Percentiles rank a stretch among this genome's conserved stretches.
Evolutionary conservation across 2,888 invertebrate species (phyloP).

Genomic region (Beris morrisii): DNA sequence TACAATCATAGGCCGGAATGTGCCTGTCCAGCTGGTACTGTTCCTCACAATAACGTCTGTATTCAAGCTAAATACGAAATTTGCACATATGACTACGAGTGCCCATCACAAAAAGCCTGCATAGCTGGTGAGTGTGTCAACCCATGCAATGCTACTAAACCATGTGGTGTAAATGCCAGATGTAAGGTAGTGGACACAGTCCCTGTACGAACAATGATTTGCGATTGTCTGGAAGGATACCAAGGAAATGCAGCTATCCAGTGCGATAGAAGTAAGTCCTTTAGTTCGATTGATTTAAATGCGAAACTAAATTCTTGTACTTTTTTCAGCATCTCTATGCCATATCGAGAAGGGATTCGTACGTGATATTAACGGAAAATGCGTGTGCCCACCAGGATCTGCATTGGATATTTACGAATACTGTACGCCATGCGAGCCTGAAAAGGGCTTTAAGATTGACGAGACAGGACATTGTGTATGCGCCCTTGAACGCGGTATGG

Average conservation of each 20-base stretch:
- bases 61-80: slow-evolving; percentile 61
- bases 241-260: slow-evolving; percentile 83
- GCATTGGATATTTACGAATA: slow-evolving; percentile 76
- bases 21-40: slow-evolving; percentile 76
- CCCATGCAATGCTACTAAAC: slow-evolving; percentile 73
- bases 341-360: slow-evolving; percentile 70
- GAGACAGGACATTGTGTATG: slow-evolving; percentile 80
- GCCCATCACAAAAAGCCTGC: slow-evolving; percentile 81
- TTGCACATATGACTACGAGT: slow-evolving; percentile 79
- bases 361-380: slow-evolving; percentile 64
- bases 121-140: slow-evolving; percentile 80
- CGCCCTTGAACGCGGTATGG: slow-evolving; percentile 75
- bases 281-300: neutral
- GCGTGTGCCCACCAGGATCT: slow-evolving; percentile 75
- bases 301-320: slow-evolving; percentile 15
- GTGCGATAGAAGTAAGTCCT: slow-evolving; percentile 74
- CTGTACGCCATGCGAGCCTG: slow-evolving; percentile 72
- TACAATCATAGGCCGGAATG: slow-evolving; percentile 78
- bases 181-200: slow-evolving; percentile 79
- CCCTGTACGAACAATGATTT: slow-evolving; percentile 85
- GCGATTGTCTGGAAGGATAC: slow-evolving; percentile 83
- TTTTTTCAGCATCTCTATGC: slow-evolving; percentile 62
- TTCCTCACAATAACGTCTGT: slow-evolving; percentile 67
- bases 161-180: slow-evolving; percentile 75
- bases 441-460: slow-evolving; percentile 74